These are phyloP conservation scores for Bursaphelenchus mucronatus DNA, from an alignment of 1,140 invertebrate genomes.

Conservation along the genomic window DNA sequence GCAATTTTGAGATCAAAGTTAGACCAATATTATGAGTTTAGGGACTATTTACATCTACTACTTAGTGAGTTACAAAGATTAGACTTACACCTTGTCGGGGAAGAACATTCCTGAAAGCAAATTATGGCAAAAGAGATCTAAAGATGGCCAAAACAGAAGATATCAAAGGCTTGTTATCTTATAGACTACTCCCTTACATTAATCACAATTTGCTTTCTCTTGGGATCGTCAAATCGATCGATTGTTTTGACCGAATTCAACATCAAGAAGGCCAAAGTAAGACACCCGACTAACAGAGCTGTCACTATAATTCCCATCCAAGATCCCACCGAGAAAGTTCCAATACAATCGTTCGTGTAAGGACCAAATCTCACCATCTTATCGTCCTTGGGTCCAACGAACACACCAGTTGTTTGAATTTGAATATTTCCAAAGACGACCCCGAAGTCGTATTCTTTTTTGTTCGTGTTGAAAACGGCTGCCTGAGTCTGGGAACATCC, in stretches of 20 bases:
- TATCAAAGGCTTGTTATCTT: too few species aligned
- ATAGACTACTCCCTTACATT: constrained; percentile 60
- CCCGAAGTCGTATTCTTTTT: constrained; percentile 17
- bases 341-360: constrained; percentile 77
- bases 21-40: too few species aligned
- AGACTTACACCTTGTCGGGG: too few species aligned
- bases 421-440: constrained; percentile 22
- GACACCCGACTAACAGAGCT: constrained; percentile 73
- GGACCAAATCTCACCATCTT: constrained; percentile 65
- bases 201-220: constrained; percentile 86
- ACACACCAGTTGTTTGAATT: neutral
- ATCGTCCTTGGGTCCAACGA: neutral
- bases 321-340: constrained; percentile 81
- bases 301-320: constrained; percentile 81
- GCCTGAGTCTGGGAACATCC: constrained; percentile 44
- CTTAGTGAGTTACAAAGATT: too few species aligned
- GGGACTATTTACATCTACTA: too few species aligned
- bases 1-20: too few species aligned
- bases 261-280: constrained; percentile 79
- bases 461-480: constrained; percentile 37
- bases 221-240: constrained; percentile 98
- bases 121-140: too few species aligned
- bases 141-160: too few species aligned
- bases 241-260: constrained; percentile 88
- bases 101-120: too few species aligned